Conservation (phyloP, 2,888 invertebrate species). For the Hedya salicella region DNA sequence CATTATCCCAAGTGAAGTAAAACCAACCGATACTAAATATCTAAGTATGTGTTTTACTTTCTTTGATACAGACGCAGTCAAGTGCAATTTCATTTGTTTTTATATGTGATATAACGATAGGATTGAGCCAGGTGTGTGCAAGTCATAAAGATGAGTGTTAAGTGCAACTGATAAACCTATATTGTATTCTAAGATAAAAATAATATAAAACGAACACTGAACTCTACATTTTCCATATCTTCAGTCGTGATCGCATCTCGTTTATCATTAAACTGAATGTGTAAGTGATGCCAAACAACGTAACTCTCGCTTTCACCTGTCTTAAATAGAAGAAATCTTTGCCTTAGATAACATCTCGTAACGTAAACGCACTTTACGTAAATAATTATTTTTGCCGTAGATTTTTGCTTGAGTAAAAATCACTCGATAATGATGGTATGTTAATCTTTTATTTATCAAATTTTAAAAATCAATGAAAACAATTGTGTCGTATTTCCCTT, state of each 20-base stretch:
- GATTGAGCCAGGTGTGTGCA: too few relatives aligned
- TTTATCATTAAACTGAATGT: constrained; percentile 41
- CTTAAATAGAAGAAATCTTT: constrained; percentile 41
- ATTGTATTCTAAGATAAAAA: too few relatives aligned
- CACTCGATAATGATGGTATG: too few relatives aligned
- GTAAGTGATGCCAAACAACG: constrained; percentile 40
- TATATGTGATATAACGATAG: too few relatives aligned
- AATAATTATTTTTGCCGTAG: constrained; percentile 31
- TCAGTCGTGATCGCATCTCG: constrained; percentile 36
- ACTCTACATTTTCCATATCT: constrained; percentile 23
- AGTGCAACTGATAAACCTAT: not conserved
- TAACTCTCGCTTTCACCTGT: constrained; percentile 41
- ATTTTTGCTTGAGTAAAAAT: not conserved
- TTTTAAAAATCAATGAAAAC: too few relatives aligned
- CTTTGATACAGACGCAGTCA: too few relatives aligned
- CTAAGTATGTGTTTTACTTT: too few relatives aligned
- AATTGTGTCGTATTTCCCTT: too few relatives aligned
- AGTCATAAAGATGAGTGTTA: too few relatives aligned
- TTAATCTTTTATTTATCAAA: too few relatives aligned
- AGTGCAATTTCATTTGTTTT: too few relatives aligned
- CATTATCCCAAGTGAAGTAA: not conserved
- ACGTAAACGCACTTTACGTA: constrained; percentile 31
- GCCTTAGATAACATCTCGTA: constrained; percentile 41
- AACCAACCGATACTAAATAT: not conserved
- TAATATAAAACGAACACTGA: constrained; percentile 6